Evolutionary conservation across 2,888 invertebrate species (phyloP).

Genomic region (Esperia sulphurella): DNA sequence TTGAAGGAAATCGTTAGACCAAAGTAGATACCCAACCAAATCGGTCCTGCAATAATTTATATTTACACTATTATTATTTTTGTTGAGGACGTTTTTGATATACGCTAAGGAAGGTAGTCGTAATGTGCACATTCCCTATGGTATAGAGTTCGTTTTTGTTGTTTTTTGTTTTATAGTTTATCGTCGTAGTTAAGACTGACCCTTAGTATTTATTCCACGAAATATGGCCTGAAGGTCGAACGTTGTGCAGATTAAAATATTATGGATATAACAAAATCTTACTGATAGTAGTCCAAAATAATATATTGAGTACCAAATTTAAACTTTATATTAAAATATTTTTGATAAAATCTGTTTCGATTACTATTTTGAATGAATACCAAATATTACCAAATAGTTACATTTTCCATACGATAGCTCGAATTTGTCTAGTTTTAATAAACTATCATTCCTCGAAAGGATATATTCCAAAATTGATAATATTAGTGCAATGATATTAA

Average conservation of each 20-base stretch:
- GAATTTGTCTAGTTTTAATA: conserved; percentile 69
- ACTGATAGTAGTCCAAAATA: background rate
- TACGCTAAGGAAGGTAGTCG: conserved; percentile 61
- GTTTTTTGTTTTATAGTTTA: conserved; percentile 74
- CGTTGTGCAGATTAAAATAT: conserved; percentile 23
- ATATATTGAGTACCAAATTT: background rate
- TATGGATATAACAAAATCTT: conserved; percentile 10
- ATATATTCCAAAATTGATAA: conserved; percentile 70
- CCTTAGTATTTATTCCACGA: conserved; percentile 60
- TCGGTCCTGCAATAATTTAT: conserved; percentile 76
- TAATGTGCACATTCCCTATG: conserved; percentile 76
- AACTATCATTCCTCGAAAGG: conserved; percentile 68
- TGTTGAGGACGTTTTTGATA: conserved; percentile 65
- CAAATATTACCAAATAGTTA: conserved; percentile 11
- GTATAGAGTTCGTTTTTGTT: conserved; percentile 69
- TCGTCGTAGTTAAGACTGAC: conserved; percentile 75
- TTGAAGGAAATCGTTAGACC: conserved; percentile 46
- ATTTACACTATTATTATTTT: conserved; percentile 49
- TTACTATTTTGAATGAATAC: background rate
- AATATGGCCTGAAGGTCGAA: conserved; percentile 44
- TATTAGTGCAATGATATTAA: conserved; percentile 75
- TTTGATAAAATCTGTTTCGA: background rate
- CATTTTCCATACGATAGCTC: conserved; percentile 46
- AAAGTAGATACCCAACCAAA: conserved; percentile 77
- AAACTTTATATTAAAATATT: background rate